Conservation (phyloP, 2,888 invertebrate species). For the Lasius platythorax region DNA sequence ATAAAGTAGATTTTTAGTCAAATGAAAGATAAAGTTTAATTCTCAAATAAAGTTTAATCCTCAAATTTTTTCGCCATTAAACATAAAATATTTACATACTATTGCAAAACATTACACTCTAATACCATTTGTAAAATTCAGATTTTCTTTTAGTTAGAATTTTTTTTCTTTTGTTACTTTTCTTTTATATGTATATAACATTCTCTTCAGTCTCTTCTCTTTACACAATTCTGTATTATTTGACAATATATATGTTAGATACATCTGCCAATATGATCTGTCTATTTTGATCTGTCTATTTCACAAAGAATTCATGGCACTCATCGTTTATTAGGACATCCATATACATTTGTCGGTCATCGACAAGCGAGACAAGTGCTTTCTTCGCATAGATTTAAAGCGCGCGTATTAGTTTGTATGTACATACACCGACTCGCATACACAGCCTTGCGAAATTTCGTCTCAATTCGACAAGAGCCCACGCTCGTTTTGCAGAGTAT, state of each 20-base stretch:
- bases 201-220: neutral
- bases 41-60: neutral
- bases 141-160: neutral
- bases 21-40: neutral
- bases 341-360: slow-evolving; percentile 6
- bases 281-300: slow-evolving; percentile 1
- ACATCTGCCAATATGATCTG: slow-evolving; percentile 13
- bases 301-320: neutral
- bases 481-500: slow-evolving; percentile 34
- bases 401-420: neutral
- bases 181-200: neutral
- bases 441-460: slow-evolving; percentile 47
- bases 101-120: neutral
- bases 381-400: neutral
- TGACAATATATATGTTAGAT: neutral
- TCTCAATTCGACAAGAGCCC: slow-evolving; percentile 48
- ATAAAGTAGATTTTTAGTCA: neutral
- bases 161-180: neutral
- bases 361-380: slow-evolving; percentile 2
- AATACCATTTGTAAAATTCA: neutral
- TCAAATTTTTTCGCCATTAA: neutral
- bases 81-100: neutral
- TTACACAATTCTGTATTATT: neutral
- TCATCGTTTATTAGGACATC: slow-evolving; percentile 11
- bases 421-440: neutral